phyloP scores from a whole-genome alignment of 2,797 vertebrate genomes.

The Meda fulgida region DNA sequence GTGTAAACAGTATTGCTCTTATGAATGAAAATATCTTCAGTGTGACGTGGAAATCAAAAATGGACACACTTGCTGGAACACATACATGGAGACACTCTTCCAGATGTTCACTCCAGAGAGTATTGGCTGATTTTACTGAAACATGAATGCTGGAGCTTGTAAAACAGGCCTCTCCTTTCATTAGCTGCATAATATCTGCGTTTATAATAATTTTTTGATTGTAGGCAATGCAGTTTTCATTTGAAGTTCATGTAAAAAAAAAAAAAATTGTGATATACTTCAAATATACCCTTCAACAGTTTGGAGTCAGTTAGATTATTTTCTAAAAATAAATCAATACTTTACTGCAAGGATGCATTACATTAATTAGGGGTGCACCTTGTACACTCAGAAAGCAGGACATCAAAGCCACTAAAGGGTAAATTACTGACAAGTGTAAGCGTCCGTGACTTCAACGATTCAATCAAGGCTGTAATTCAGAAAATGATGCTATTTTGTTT shows the following conservation, averaged over 20 bases:
- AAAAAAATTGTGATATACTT: background rate
- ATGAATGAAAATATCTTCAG: conserved; percentile 51
- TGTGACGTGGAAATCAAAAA: conserved; percentile 56
- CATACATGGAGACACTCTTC: conserved; percentile 50
- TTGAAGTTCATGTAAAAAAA: background rate
- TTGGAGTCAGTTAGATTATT: background rate
- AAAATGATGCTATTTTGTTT: background rate
- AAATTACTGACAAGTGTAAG: background rate
- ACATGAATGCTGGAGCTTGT: conserved; percentile 22
- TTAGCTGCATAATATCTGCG: background rate
- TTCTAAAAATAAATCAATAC: background rate
- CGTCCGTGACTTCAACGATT: background rate
- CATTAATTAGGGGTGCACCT: background rate
- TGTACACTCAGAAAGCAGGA: background rate
- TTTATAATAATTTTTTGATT: background rate
- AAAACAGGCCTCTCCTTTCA: background rate
- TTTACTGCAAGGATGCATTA: background rate
- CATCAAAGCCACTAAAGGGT: background rate
- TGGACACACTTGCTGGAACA: conserved; percentile 51
- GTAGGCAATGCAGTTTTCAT: conserved; percentile 9
- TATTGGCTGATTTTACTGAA: conserved; percentile 70
- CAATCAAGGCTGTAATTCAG: background rate
- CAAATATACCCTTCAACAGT: background rate
- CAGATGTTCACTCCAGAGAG: conserved; percentile 75
- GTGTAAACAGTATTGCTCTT: conserved; percentile 49